These are phyloP conservation scores for Calliscelio sp. DNA, from an alignment of 2,888 invertebrate species.

Conservation along the genomic window DNA sequence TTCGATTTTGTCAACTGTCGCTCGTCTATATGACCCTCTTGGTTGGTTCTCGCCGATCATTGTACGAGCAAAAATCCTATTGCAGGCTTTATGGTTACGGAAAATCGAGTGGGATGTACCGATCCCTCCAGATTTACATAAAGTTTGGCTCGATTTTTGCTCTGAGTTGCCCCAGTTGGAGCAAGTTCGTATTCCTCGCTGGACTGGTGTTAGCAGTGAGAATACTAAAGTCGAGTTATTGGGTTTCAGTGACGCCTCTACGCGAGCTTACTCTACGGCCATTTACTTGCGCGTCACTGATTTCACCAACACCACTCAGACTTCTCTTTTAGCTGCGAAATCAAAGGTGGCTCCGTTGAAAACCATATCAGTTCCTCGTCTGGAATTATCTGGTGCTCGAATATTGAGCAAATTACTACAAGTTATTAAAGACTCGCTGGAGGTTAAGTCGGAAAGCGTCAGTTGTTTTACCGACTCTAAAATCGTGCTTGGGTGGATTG, in stretches of 20 bases:
- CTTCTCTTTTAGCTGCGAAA: too few species aligned
- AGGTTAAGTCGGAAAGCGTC: too few species aligned
- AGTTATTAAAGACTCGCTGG: too few species aligned
- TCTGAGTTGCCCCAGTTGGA: background rate
- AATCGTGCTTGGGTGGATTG: background rate
- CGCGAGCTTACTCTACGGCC: background rate
- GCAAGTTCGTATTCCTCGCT: background rate
- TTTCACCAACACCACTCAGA: too few species aligned
- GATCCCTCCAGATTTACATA: background rate
- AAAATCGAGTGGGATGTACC: slow-evolving; percentile 27
- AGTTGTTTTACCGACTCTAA: background rate
- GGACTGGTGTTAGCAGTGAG: background rate
- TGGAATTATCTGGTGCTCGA: background rate
- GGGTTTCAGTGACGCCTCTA: background rate
- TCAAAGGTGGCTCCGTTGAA: background rate
- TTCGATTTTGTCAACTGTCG: background rate
- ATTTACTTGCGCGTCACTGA: background rate
- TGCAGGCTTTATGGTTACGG: slow-evolving; percentile 47
- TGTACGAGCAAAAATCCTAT: slow-evolving; percentile 41
- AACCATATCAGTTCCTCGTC: background rate
- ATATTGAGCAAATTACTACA: too few species aligned
- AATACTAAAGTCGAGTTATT: background rate
- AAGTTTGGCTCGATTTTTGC: background rate
- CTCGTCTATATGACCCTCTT: slow-evolving; percentile 14
- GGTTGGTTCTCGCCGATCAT: slow-evolving; percentile 13